These are phyloP conservation scores for Drusus annulatus DNA, from an alignment of 1,140 invertebrate species.

Conservation along the genomic window DNA sequence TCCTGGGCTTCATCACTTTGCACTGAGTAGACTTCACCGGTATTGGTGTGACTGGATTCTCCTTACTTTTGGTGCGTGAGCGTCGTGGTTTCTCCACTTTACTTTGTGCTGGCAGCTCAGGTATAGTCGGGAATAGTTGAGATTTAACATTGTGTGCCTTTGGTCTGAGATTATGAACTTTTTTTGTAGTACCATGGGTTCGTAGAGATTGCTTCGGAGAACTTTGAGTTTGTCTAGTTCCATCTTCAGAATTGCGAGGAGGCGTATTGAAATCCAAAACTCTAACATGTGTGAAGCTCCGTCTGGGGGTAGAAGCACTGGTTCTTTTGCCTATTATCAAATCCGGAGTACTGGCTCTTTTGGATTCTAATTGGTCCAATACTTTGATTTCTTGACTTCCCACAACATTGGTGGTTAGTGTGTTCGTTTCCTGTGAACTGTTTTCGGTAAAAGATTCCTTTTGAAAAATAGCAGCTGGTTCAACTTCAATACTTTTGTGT, in stretches of 20 bases:
- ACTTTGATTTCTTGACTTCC: conserved; percentile 3
- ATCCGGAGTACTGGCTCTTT: conserved; percentile 51
- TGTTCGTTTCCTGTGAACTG: neutral
- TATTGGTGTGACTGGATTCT: neutral
- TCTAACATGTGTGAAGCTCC: conserved; percentile 48
- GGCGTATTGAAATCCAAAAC: conserved; percentile 55
- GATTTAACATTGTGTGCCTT: conserved; percentile 40
- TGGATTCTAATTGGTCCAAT: conserved; percentile 20
- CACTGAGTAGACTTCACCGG: neutral
- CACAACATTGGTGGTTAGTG: neutral
- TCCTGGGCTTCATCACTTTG: conserved; percentile 32
- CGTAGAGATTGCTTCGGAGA: conserved; percentile 44
- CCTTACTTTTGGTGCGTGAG: neutral
- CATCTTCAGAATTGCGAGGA: neutral
- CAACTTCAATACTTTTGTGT: conserved; percentile 6
- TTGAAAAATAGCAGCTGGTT: neutral
- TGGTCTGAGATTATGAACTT: conserved; percentile 16
- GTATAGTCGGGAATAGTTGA: conserved; percentile 32
- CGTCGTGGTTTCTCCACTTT: neutral
- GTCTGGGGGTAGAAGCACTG: conserved; percentile 48
- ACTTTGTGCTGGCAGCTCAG: neutral
- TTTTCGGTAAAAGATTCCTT: neutral
- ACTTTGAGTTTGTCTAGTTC: conserved; percentile 35
- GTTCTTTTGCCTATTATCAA: conserved; percentile 34
- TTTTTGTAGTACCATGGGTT: neutral